Base-by-base conservation (phyloP, 2,888 invertebrate genomes). In the Lasioglossum zephyrum region DNA sequence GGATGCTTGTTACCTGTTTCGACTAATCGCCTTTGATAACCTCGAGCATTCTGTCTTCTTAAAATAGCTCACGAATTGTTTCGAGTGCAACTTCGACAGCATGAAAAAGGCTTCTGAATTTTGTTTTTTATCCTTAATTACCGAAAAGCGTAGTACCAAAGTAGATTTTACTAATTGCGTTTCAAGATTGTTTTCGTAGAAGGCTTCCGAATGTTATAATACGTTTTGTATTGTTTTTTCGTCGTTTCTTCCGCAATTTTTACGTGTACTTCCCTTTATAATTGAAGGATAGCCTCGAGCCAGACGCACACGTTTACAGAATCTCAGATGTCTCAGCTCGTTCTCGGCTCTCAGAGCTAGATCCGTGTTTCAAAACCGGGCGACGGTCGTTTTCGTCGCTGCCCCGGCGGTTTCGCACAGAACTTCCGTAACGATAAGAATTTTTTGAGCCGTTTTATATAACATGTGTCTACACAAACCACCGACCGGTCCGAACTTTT, bases 361-460 rank as follows among this genome's bases (percentile, higher is more conserved):
- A 31, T 13, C 26, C 44, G 31, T 4, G 8, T 66, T 57, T 57
- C 31, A n/a, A 57, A 57, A 57, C 57, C 57, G 57, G n/a, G 26
- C 69, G 69, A 53, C 63, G 63, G 22, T 53, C 44, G 82, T 53
- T 66, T n/a, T 41, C 69, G 36, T 75, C 47, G 18, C 36, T 44
- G 73, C 39, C 22, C 57, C 74, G 73, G 73, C 41, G 73, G 13
- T 41, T 36, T 53, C 57, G 60, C 63, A 66, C 85, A 57, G 73
- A 76, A 79, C 75, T 79, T 85, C 79, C 85, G 72, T 85, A 85
- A 75, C 44, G 70, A 79, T 85, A 85, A 85, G 85, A 73, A 84
- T 85, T 85, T 85, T 85, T 85, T 79, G 85, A 85, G 31, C 72
- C 73, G 66, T 73, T 85, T 85, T 84, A 78, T 47, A 75, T n/a